Evolutionary conservation across 2,113 vertebrate genomes (phyloP).

Genomic region (crab-eating macaque (Macaca fascicularis)): T2T-MFA8v1.1 NC_088379.1:92307501-92308000

Average conservation of each 20-base stretch:
- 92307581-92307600: neutral
- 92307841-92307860: neutral
- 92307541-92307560: neutral
- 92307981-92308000: neutral
- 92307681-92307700: neutral
- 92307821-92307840: neutral
- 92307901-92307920: conserved; percentile 5
- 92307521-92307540: neutral
- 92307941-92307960: neutral
- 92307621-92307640: neutral
- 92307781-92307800: neutral
- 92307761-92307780: neutral
- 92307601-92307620: neutral
- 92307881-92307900: neutral
- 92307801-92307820: neutral
- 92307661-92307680: neutral
- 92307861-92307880: neutral
- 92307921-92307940: neutral
- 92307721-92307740: neutral
- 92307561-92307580: neutral
- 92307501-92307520: neutral
- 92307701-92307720: neutral
- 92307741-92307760: neutral
- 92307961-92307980: neutral
- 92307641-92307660: neutral